phyloP scores from a whole-genome alignment of 2,888 invertebrate species.

The Horisme vitalbata region DNA sequence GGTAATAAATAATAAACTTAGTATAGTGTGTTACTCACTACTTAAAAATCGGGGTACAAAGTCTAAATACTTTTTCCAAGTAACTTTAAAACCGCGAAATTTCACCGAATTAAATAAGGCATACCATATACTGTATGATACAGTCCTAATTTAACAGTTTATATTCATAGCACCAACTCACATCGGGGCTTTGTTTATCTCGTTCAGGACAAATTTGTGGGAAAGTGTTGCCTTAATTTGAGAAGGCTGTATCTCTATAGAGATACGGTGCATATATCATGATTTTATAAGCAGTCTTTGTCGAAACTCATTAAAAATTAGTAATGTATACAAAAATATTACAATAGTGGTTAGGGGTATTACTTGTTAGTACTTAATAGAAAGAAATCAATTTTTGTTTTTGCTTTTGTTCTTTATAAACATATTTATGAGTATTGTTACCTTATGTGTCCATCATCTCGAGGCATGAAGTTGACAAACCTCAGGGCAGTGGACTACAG shows the following conservation, averaged over 20 bases:
- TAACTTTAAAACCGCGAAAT: constrained; percentile 46
- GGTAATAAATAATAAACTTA: too few relatives aligned
- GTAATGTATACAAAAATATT: too few relatives aligned
- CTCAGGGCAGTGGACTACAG: too few relatives aligned
- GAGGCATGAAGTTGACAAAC: too few relatives aligned
- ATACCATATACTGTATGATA: constrained; percentile 53
- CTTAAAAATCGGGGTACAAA: too few relatives aligned
- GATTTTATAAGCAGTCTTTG: constrained; percentile 11
- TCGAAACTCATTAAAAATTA: not conserved
- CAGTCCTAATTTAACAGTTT: constrained; percentile 75
- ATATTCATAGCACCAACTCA: constrained; percentile 70
- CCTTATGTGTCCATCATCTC: too few relatives aligned
- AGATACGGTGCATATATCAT: constrained; percentile 7
- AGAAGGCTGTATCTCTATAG: constrained; percentile 12
- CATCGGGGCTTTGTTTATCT: constrained; percentile 67
- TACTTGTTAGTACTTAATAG: too few relatives aligned
- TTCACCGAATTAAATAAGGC: constrained; percentile 67
- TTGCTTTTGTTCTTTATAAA: too few relatives aligned
- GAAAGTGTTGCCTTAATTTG: constrained; percentile 51
- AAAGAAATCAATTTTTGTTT: too few relatives aligned
- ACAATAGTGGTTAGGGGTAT: too few relatives aligned
- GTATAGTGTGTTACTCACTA: too few relatives aligned
- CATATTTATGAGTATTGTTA: too few relatives aligned
- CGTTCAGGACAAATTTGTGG: constrained; percentile 64
- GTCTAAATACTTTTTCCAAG: not conserved